phyloP scores from a whole-genome alignment of 2,888 invertebrate species.

The Caenorhabditis sp. region DNA sequence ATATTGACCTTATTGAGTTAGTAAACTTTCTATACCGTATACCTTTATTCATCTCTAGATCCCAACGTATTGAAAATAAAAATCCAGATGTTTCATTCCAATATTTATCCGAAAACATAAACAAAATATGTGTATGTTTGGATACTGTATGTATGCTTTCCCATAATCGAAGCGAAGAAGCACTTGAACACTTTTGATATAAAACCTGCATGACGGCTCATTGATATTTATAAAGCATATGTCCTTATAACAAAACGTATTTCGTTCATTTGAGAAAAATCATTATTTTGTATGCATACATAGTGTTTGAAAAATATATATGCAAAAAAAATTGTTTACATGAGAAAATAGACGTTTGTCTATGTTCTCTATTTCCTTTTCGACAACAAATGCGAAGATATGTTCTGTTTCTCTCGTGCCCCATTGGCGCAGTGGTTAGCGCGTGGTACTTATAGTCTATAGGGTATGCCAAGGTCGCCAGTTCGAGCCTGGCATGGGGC shows the following conservation, averaged over 20 bases:
- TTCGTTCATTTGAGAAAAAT: no score
- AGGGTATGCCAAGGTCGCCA: constrained; percentile 50
- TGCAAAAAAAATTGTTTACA: not conserved
- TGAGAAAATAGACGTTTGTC: not conserved
- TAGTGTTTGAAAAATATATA: not conserved
- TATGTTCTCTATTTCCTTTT: no score
- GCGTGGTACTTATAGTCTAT: constrained; percentile 6
- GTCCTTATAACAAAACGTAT: no score
- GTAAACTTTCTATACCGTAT: no score
- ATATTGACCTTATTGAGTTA: no score
- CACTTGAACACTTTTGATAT: not conserved
- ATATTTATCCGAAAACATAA: not conserved
- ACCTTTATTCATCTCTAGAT: no score
- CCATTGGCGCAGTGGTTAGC: constrained; percentile 1
- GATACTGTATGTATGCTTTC: not conserved
- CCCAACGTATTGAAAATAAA: no score
- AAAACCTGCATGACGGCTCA: not conserved
- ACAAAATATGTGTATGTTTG: not conserved
- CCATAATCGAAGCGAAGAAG: not conserved
- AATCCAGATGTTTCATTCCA: not conserved
- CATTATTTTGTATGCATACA: no score
- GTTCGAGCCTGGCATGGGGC: constrained; percentile 56
- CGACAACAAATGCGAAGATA: not conserved
- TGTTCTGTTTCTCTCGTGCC: not conserved
- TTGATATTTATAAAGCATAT: no score